Base-by-base conservation (phyloP, 2,113 vertebrate species). In the Elgaria multicarinata region DNA sequence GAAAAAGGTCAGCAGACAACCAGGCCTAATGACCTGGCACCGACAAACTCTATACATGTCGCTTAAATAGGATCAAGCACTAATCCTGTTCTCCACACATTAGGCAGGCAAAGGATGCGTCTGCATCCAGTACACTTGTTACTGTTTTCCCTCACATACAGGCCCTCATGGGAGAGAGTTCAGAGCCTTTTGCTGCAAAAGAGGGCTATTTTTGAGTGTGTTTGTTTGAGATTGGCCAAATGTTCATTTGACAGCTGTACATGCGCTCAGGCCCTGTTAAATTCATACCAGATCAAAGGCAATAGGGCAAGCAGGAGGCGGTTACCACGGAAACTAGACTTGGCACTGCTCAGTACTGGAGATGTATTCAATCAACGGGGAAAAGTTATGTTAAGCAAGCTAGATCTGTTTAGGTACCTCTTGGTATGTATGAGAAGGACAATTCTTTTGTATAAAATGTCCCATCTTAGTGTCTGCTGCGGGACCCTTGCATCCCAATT, bases 31-130 rank as follows among this genome's bases (percentile, higher is more conserved):
- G 90, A 92, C 79, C 0, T 53, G 89, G 85, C 83, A 71, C 77
- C 7, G 6, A 9, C 0, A 53, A 0, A 64, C 85, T 58, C 86
- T 86, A 31, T 71, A 82, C 85, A 3, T 0, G 55, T 44, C 0
- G 0, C 85, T 93, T 28, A 4, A 89, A 90, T 83, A n/a, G 94
- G 88, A 93, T 74, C 87, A 50, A 90, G 81, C 78, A 74, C 85
- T 90, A 82, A 94, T 93, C 94, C 94, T 39, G 18, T 77, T 90
- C 91, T 53, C 90, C 55, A 91, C 92, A n/a, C 85, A 7, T 26
- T 44, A 89, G 88, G 89, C 86, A 85, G 42, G 92, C 87, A 46
- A 83, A 89, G 78, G 87, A 71, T 0, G 0, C 8, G 75, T 12
- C 89, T 90, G 89, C 74, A 1, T 18, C 92, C 24, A 80, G 18